Base-by-base conservation (phyloP, 2,113 vertebrate species). In the Pipa parva region DNA sequence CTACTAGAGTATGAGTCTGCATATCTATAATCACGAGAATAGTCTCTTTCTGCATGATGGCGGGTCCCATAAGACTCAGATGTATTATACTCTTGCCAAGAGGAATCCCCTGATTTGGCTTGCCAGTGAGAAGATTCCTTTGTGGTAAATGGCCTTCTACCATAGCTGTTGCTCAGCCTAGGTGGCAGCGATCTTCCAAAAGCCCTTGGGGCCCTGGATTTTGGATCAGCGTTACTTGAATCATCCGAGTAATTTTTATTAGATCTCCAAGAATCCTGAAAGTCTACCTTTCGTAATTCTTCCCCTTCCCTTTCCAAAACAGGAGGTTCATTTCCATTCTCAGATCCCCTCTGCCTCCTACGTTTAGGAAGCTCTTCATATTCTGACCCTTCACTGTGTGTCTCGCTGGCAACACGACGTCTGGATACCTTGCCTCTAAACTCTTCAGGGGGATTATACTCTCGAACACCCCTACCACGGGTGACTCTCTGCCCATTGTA, bases 351-450 rank as follows among this genome's bases (percentile, higher is more conserved):
- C 78, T 99, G 92, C 1, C 93, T 86, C 0, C 93, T 90, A 3
- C 97, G 90, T 73, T 98, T 98, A 11, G 97, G 97, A 7, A 95
- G 89, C 59, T 99, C 97, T 71, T 98, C 97, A 0, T 97, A 97
- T 50, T 99, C 96, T 0, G 97, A 99, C n/a, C 93, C 85, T 74
- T 99, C 95, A 0, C 97, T 98, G 66, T 96, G 88, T 0, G 96
- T 98, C 84, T 99, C 97, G 0, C 97, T 99, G 3, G 94, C 93
- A 0, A 98, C 95, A 2, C 97, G 76, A 5, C 97, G 85, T 9
- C 97, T 79, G 0, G 94, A 91, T 4, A 57, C 48, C 63, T 92
- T 95, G 33, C 91, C 90, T 13, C 94, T 78, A 61, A 91, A 84
- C 12, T 98, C 96, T 12, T 97, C 97, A 0, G 81, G 74, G 52